Evolutionary conservation across 2,797 vertebrate genomes (phyloP).

Genomic region (Phyllotis vaccarum): DNA sequence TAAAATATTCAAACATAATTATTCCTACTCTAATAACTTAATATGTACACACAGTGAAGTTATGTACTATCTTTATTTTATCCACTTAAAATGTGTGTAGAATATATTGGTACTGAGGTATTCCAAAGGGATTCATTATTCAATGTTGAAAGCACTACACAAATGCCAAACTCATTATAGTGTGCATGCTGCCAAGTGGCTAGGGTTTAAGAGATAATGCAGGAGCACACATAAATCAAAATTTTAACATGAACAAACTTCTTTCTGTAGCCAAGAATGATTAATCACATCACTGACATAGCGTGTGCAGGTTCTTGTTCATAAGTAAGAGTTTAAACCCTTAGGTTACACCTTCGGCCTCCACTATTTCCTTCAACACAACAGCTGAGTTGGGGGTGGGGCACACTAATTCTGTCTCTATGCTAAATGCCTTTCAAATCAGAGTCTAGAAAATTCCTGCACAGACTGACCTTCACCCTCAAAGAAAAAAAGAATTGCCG

Average conservation of each 20-base stretch:
- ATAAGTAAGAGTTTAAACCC: constrained; percentile 71
- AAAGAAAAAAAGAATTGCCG: background rate
- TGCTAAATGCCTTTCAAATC: constrained; percentile 46
- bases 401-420: background rate
- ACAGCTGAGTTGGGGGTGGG: background rate
- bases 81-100: constrained; percentile 62
- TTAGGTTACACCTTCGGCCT: constrained; percentile 61
- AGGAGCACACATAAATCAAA: constrained; percentile 75
- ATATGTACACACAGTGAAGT: constrained; percentile 61
- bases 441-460: constrained; percentile 8
- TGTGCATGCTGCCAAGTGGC: constrained; percentile 74
- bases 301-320: constrained; percentile 72
- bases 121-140: constrained; percentile 79
- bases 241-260: constrained; percentile 66
- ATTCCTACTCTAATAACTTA: constrained; percentile 38
- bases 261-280: constrained; percentile 70
- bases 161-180: constrained; percentile 84
- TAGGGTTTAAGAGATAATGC: constrained; percentile 72
- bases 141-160: constrained; percentile 79
- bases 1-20: constrained; percentile 56
- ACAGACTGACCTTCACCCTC: constrained; percentile 35
- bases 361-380: constrained; percentile 28
- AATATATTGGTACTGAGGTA: constrained; percentile 55
- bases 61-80: constrained; percentile 66
- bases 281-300: constrained; percentile 64